Base-by-base conservation (phyloP, 2,888 invertebrate species). In the Odontomyia ornata region DNA sequence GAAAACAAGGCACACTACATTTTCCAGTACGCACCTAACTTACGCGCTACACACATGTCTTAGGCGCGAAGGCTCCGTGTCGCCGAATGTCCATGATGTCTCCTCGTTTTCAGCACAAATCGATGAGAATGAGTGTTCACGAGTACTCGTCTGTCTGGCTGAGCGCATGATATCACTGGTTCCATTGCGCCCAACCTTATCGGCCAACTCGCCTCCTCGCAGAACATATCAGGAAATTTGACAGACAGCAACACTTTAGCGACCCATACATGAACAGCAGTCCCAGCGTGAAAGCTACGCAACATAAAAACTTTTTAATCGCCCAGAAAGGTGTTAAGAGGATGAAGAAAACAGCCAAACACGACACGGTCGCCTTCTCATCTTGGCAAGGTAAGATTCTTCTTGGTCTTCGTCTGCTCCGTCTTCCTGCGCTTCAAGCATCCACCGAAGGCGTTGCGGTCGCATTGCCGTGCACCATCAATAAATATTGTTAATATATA, bases 271-370 rank as follows among this genome's bases (percentile, higher is more conserved):
- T 18, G 52, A 9, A 52, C n/a, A 4, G 5, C 13, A 15, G 52
- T 13, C 52, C 52, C 52, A n/a, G 52, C 52, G 52, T 18, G 52
- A 52, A 18, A 52, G 52, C 18, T 18, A 52, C 18, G 52, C 52
- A 52, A 52, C 52, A 52, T 52, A 18, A 52, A 52, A 52, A 52
- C 15, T n/a, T 15, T 52, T 52, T 52, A 52, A 52, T 52, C 52
- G 18, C 52, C 52, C 52, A 52, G 52, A 52, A 52, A 52, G 52
- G 52, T 52, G 52, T 52, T 52, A 52, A 52, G 52, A 52, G 13
- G 52, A 52, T 52, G 52, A 18, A 52, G 52, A 36, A 36, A 36
- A 36, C 36, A 36, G 36, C 36, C 36, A 36, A 9, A 36, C 36
- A 36, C 52, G 52, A 52, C 52, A 52, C 52, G 52, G 13, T 3